phyloP scores from a whole-genome alignment of 1,140 invertebrate genomes.

The Atta texana region DNA sequence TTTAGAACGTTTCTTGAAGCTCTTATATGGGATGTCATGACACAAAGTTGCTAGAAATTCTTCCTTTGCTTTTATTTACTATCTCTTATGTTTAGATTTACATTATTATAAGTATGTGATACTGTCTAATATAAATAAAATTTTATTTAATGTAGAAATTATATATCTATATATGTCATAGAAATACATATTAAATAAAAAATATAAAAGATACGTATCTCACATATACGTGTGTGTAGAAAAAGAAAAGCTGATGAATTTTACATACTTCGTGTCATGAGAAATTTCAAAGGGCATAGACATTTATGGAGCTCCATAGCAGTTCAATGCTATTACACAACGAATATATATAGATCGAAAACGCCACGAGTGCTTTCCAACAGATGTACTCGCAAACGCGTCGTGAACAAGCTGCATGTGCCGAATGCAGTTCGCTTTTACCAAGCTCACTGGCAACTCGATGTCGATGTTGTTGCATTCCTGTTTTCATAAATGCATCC shows the following conservation, averaged over 20 bases:
- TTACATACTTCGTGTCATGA: conserved; percentile 1
- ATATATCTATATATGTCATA: background rate
- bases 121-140: background rate
- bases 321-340: conserved; percentile 44
- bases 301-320: conserved; percentile 23
- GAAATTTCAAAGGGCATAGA: conserved; percentile 37
- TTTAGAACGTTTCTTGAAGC: no score
- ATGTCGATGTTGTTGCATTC: conserved; percentile 60
- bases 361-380: conserved; percentile 50
- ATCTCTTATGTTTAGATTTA: background rate
- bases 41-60: background rate
- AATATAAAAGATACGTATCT: background rate
- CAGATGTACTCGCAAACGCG: conserved; percentile 51
- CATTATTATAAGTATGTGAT: background rate
- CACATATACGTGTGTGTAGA: background rate
- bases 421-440: conserved; percentile 56
- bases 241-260: background rate
- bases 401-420: conserved; percentile 48
- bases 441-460: conserved; percentile 42
- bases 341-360: conserved; percentile 21
- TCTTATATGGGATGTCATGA: background rate
- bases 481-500: conserved; percentile 63
- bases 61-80: background rate
- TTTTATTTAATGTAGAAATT: conserved; percentile 13
- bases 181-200: background rate